phyloP scores from a whole-genome alignment of 2,888 invertebrate species.

The Pristionchus maxplancki region DNA sequence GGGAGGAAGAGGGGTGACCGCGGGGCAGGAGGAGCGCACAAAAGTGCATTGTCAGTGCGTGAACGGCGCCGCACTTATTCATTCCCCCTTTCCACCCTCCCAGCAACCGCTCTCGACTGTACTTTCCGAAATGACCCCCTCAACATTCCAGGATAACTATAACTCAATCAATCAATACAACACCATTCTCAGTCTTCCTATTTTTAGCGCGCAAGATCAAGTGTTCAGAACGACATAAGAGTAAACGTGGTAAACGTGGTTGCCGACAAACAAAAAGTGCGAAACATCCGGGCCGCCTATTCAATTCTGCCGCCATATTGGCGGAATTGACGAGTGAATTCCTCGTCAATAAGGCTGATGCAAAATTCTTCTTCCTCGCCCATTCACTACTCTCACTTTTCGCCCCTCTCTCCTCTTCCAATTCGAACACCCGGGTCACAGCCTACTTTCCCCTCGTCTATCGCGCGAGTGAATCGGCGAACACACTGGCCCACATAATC shows the following conservation, averaged over 20 bases:
- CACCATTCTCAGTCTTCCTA: no score
- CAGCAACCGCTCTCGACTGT: not conserved
- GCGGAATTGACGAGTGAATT: not conserved
- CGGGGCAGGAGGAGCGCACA: not conserved
- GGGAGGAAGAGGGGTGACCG: not conserved
- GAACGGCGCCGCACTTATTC: not conserved
- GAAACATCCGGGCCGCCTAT: not conserved
- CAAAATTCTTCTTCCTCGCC: not conserved
- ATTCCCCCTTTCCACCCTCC: not conserved
- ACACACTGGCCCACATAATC: not conserved
- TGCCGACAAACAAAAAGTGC: not conserved
- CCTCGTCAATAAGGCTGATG: not conserved
- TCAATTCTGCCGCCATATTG: not conserved
- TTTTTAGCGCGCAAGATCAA: not conserved
- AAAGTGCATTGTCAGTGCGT: not conserved
- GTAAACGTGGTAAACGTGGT: not conserved
- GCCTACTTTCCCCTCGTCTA: not conserved
- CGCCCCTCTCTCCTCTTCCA: not conserved
- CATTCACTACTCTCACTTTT: not conserved
- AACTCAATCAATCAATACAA: not conserved
- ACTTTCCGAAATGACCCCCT: not conserved
- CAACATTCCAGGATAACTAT: not conserved
- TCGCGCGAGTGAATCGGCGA: conserved; percentile 15
- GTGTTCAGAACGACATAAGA: not conserved
- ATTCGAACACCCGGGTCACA: not conserved